Base-by-base conservation (phyloP, 2,113 vertebrate species). In the Lipophrys pholis region DNA sequence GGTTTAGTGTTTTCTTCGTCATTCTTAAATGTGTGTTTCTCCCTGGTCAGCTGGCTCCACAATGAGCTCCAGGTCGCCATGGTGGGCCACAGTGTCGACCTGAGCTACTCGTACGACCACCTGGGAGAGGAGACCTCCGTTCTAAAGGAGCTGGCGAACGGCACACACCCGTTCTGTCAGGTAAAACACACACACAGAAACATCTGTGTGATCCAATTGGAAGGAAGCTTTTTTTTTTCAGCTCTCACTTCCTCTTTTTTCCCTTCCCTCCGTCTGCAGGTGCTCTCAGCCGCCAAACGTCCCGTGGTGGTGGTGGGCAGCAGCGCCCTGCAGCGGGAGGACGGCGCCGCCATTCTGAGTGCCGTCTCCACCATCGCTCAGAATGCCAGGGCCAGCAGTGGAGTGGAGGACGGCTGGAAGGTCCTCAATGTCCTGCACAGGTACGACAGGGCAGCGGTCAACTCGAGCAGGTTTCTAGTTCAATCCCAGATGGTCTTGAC, bases 381-480 rank as follows among this genome's bases (percentile, higher is more conserved):
- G 15, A 97, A 95, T 14, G 92, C 94, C 60, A 93, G 95, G 72
- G 81, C 79, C 67, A 96, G 92, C 68, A 97, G 96, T 0, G 92
- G 94, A 7, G 93, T 95, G 81, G 84, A 91, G 65, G 86, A 91
- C 8, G 93, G 96, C 0, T 99, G 97, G 98, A 99, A 98, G 80
- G 96, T 99, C 75, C 93, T 99, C 84, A 99, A 97, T 81, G 95
- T 99, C 66, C 94, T 99, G 46, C 98, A 99, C 90, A 97, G 97
- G 98, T 99, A 80, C 45, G 15, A 48, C 41, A 2, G 5, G 7
- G 41, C 8, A 5, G 16, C 16, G 14, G n/a, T n/a, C n/a, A n/a
- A n/a, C n/a, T n/a, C n/a, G n/a, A n/a, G n/a, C n/a, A n/a, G 41
- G 7, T 17, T 40, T 56, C 11, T 39, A 0, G 12, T 35, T 9